These are phyloP conservation scores for Corapipo altera DNA, from an alignment of 2,113 vertebrate species.

Conservation along the genomic window DNA sequence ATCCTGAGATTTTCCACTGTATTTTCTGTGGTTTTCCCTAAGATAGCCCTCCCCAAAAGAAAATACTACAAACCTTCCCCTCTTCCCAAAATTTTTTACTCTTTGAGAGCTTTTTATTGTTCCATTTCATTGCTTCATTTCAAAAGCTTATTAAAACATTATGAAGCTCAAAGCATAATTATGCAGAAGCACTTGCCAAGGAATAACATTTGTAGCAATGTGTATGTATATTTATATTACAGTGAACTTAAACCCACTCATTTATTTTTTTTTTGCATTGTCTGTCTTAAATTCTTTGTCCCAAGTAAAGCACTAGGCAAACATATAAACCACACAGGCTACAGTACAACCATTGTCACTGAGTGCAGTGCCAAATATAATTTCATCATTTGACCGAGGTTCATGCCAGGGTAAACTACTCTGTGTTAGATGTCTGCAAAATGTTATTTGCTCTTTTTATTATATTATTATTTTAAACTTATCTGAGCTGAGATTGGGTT, in stretches of 20 bases:
- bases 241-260: constrained; percentile 46
- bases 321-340: constrained; percentile 31
- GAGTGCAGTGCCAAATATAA: constrained; percentile 49
- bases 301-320: neutral
- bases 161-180: constrained; percentile 63
- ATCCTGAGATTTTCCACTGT: neutral
- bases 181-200: constrained; percentile 53
- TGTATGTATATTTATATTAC: constrained; percentile 55
- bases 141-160: constrained; percentile 73
- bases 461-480: constrained; percentile 63
- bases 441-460: constrained; percentile 35
- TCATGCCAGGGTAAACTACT: constrained; percentile 65
- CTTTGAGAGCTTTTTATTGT: constrained; percentile 55
- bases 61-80: neutral
- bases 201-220: constrained; percentile 70
- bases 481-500: neutral
- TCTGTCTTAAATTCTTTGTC: constrained; percentile 65
- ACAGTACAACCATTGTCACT: constrained; percentile 15
- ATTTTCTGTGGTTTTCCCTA: neutral
- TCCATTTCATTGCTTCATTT: constrained; percentile 44
- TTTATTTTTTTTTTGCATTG: constrained; percentile 3
- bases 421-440: constrained; percentile 58
- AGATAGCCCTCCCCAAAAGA: neutral
- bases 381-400: constrained; percentile 64
- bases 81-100: neutral